Evolutionary conservation across 1,140 invertebrate species (phyloP).

Genomic region (Coptotermes formosanus): DNA sequence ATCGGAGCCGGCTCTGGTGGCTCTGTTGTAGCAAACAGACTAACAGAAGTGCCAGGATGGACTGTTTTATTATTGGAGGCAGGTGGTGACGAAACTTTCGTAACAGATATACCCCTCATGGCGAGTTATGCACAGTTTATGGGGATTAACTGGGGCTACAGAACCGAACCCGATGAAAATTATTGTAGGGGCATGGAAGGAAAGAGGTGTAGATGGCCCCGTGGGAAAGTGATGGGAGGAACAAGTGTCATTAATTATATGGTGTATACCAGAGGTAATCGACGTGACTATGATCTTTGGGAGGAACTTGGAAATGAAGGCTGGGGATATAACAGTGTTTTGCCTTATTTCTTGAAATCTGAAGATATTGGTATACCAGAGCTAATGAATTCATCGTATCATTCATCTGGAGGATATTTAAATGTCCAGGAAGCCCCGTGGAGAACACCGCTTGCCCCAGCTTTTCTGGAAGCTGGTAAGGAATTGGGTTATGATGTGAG

Average conservation of each 20-base stretch:
- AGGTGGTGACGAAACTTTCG: background rate
- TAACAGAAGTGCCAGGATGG: background rate
- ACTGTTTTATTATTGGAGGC: background rate
- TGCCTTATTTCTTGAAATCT: conserved; percentile 86
- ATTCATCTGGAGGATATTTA: conserved; percentile 41
- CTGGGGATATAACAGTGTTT: conserved; percentile 80
- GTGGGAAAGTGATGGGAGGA: conserved; percentile 50
- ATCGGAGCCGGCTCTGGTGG: background rate
- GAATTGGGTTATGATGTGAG: conserved; percentile 64
- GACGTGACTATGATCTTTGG: conserved; percentile 78
- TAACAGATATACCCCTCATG: background rate
- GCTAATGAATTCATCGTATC: conserved; percentile 57
- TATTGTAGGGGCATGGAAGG: conserved; percentile 76
- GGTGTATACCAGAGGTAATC: conserved; percentile 66
- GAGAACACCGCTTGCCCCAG: conserved; percentile 60
- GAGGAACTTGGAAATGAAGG: conserved; percentile 68
- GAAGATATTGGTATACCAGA: conserved; percentile 81
- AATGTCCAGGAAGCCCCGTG: conserved; percentile 52
- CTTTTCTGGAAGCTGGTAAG: conserved; percentile 65
- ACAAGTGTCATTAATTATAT: conserved; percentile 59
- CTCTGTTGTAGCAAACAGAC: conserved; percentile 17
- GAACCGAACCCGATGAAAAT: conserved; percentile 69
- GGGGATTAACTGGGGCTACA: conserved; percentile 65
- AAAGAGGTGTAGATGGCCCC: conserved; percentile 75
- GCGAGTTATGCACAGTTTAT: conserved; percentile 51